phyloP scores from a whole-genome alignment of 2,888 invertebrate genomes.

The Brachyopa scutellaris region DNA sequence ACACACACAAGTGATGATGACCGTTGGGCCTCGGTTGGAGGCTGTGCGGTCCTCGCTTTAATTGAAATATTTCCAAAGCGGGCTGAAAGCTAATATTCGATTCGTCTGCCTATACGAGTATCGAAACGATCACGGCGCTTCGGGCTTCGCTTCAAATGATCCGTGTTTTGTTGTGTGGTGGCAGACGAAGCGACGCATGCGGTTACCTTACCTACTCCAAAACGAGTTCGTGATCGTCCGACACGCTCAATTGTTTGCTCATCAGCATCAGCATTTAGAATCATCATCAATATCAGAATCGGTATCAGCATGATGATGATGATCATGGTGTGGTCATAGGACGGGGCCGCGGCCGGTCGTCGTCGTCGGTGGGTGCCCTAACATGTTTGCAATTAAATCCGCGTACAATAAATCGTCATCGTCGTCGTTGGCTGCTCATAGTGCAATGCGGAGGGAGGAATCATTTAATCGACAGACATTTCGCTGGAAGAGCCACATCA shows the following conservation, averaged over 20 bases:
- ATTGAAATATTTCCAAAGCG: slow-evolving; percentile 67
- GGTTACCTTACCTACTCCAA: too few relatives aligned
- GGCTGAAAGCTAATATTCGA: slow-evolving; percentile 60
- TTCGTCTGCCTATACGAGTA: too few relatives aligned
- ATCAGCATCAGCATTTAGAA: slow-evolving; percentile 41
- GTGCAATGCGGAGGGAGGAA: slow-evolving; percentile 8
- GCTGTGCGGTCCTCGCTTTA: slow-evolving; percentile 63
- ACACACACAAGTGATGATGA: slow-evolving; percentile 71
- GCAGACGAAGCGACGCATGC: too few relatives aligned
- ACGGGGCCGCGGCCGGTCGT: slow-evolving; percentile 11
- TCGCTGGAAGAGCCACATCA: slow-evolving; percentile 42
- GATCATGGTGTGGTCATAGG: too few relatives aligned
- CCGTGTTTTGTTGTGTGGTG: slow-evolving; percentile 8
- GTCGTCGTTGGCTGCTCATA: neutral
- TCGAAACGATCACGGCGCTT: slow-evolving; percentile 43
- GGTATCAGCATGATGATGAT: slow-evolving; percentile 43
- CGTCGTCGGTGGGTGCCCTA: slow-evolving; percentile 59
- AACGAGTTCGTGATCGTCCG: slow-evolving; percentile 69
- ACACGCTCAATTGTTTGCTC: slow-evolving; percentile 68
- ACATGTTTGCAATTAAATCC: slow-evolving; percentile 71
- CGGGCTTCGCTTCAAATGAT: slow-evolving; percentile 2
- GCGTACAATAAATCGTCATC: slow-evolving; percentile 64
- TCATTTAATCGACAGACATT: slow-evolving; percentile 48
- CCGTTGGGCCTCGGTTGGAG: slow-evolving; percentile 44
- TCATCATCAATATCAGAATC: slow-evolving; percentile 56